Evolutionary conservation across 2,113 vertebrate genomes (phyloP).

Genomic region (Ifrita kowaldi): DNA sequence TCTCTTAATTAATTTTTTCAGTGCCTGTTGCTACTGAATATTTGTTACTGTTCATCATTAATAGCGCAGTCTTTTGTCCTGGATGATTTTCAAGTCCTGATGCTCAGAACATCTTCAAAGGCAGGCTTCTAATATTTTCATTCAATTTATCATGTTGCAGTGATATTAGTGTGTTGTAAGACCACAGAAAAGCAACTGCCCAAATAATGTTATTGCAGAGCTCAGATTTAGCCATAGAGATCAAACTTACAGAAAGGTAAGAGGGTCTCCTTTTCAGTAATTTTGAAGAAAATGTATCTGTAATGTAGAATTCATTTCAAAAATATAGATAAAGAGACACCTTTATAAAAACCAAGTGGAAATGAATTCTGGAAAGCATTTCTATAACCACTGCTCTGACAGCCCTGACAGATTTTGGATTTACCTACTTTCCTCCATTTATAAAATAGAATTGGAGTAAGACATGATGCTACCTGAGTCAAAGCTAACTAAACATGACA

Average conservation of each 20-base stretch:
- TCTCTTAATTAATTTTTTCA: neutral
- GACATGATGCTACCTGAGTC: neutral
- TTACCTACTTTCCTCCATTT: neutral
- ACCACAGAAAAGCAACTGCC: neutral
- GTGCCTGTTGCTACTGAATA: neutral
- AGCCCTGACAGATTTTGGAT: neutral
- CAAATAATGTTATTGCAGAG: neutral
- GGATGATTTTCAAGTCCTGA: neutral
- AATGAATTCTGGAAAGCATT: neutral
- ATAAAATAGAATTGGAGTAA: neutral
- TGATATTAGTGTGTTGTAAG: neutral
- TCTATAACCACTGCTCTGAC: neutral
- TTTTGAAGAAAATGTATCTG: neutral
- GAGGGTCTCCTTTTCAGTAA: neutral
- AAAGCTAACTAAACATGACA: neutral
- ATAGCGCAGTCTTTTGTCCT: neutral
- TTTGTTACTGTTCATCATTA: neutral
- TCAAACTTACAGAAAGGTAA: neutral
- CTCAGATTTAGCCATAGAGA: neutral
- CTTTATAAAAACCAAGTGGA: neutral
- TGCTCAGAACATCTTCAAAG: neutral
- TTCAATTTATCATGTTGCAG: neutral
- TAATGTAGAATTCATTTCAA: neutral
- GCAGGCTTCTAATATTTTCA: neutral
- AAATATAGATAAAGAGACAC: neutral